phyloP scores from a whole-genome alignment of 2,797 vertebrate genomes.

The Atherinosoma microstoma region DNA sequence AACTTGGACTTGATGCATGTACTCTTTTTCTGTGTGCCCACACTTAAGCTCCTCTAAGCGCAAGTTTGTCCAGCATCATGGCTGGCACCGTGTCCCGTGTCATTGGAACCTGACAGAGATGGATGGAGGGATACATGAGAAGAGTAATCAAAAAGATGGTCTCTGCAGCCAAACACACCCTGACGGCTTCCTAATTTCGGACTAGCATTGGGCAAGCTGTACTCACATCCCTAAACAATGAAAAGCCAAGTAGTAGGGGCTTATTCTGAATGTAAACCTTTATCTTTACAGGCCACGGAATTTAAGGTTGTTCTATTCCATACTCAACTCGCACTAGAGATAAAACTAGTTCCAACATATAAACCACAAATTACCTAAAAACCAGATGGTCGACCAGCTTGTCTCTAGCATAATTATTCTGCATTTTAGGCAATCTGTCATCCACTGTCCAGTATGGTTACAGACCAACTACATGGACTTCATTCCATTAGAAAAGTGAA shows the following conservation, averaged over 20 bases:
- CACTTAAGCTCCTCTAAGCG: slow-evolving; percentile 37
- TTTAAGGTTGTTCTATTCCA: not conserved
- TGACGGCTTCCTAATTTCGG: slow-evolving; percentile 63
- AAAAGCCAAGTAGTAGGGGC: slow-evolving; percentile 23
- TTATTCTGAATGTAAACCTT: not conserved
- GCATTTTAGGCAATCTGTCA: slow-evolving; percentile 45
- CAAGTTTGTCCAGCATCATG: slow-evolving; percentile 44
- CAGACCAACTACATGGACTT: slow-evolving; percentile 25
- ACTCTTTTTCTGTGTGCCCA: slow-evolving; percentile 24
- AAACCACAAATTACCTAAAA: slow-evolving; percentile 15
- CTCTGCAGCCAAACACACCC: slow-evolving; percentile 60
- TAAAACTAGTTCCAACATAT: slow-evolving; percentile 12
- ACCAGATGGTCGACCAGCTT: slow-evolving; percentile 43
- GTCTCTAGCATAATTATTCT: slow-evolving; percentile 24
- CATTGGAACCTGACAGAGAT: slow-evolving; percentile 64
- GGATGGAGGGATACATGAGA: slow-evolving; percentile 55
- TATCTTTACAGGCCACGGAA: not conserved
- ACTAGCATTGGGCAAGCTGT: slow-evolving; percentile 47
- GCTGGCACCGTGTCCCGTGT: slow-evolving; percentile 53
- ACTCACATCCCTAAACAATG: slow-evolving; percentile 40
- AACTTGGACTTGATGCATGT: slow-evolving; percentile 51
- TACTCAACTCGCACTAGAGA: slow-evolving; percentile 16
- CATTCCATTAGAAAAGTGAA: slow-evolving; percentile 50
- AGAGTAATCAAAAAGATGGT: slow-evolving; percentile 57
- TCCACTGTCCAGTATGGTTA: slow-evolving; percentile 32